Evolutionary conservation across 2,797 vertebrate genomes (phyloP), one percentile per base, ranked within the genome.

Genomic region (Chelmon rostratus): DNA sequence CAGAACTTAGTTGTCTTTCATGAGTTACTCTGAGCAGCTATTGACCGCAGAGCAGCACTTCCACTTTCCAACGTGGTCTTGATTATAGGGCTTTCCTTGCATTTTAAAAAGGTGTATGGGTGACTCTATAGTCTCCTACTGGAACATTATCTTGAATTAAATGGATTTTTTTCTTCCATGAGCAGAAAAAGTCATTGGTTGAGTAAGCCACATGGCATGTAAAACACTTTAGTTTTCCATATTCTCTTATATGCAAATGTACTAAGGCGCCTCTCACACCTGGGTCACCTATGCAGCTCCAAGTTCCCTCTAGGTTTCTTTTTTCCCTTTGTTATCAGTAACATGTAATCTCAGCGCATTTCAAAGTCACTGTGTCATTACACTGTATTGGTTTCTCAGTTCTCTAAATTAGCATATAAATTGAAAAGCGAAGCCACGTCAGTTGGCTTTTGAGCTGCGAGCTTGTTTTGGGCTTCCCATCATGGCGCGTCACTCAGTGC

Each of bases 391-490:
- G 31, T 65, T 86, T 81, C 78, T 80, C 77, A 68, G 38, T 40
- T 79, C 33, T 73, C 11, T 62, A 87, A 92, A 93, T 93, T 94
- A 88, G 87, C 92, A 94, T 94, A 93, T 91, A 92, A 93, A 93
- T 93, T 90, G 88, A 89, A 92, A 91, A 79, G 73, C 53, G 4
- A 80, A 70, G 66, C 81, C 50, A 70, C 54, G 63, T 59, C 76
- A n/a, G 59, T 80, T 66, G 73, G 59, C 73, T 84, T 85, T 84
- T 70, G 73, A 66, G 77, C 73, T 44, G 52, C 10, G 4, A 79
- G 68, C 69, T 81, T 83, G 86, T 87, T 93, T 87, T 82, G 67
- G 68, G 73, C 82, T 91, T 90, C 71, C 73, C 33, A 15, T 37
- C 18, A n/a, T 66, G 61, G 49, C 38, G 23, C 67, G 38, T 49